Evolutionary conservation across 2,797 vertebrate species (phyloP).

Genomic region (Fistularia tabacaria): DNA sequence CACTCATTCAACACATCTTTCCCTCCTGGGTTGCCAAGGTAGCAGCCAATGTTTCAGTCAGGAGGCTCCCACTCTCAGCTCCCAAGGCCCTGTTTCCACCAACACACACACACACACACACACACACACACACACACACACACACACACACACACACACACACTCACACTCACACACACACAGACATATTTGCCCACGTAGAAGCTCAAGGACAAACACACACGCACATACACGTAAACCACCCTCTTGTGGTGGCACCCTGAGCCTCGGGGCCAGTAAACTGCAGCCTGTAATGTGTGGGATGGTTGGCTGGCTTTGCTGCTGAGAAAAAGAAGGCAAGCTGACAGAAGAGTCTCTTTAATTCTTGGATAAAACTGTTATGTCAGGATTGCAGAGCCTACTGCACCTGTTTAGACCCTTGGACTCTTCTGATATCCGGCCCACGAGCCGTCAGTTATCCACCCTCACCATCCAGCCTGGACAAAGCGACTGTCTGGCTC

Average conservation of each 20-base stretch:
- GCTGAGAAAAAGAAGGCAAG: slow-evolving; percentile 42
- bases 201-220: slow-evolving; percentile 50
- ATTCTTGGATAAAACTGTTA: slow-evolving; percentile 69
- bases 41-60: slow-evolving; percentile 77
- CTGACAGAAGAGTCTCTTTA: slow-evolving; percentile 57
- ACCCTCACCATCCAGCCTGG: slow-evolving; percentile 1
- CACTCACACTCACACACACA: slow-evolving; percentile 27
- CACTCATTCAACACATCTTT: slow-evolving; percentile 73
- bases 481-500: slow-evolving; percentile 18
- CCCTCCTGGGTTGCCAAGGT: slow-evolving; percentile 76
- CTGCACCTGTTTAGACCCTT: slow-evolving; percentile 38
- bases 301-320: slow-evolving; percentile 53
- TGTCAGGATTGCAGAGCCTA: slow-evolving; percentile 52
- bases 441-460: slow-evolving; percentile 10
- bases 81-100: slow-evolving; percentile 69
- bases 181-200: slow-evolving; percentile 56
- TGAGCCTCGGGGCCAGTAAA: slow-evolving; percentile 68
- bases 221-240: slow-evolving; percentile 41
- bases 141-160: slow-evolving; percentile 31
- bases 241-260: slow-evolving; percentile 67
- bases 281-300: slow-evolving; percentile 73
- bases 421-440: slow-evolving; percentile 16
- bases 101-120: slow-evolving; percentile 55
- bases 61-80: slow-evolving; percentile 74
- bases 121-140: slow-evolving; percentile 23